Evolutionary conservation across 2,888 invertebrate species (phyloP), one percentile per base, ranked within the genome.

Genomic region (Xanthia icteritia): DNA sequence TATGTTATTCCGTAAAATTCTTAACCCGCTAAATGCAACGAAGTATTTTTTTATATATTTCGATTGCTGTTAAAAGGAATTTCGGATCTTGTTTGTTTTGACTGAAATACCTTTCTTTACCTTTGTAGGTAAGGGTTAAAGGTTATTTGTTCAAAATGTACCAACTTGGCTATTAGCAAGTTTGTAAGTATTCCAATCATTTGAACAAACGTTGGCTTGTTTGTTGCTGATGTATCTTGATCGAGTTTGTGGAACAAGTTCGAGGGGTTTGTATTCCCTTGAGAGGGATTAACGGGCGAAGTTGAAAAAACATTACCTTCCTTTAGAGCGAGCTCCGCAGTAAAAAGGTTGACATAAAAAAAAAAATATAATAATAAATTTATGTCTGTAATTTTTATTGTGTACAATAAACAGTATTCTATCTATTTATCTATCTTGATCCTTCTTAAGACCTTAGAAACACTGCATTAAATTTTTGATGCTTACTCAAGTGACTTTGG

Each of bases 151-250:
- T 17, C 15, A 17, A 63, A 75, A 65, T 58, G n/a, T 13, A 27
- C 2, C 8, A 76, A 83, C 58, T 74, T 74, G 2, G 51, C 61
- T 31, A 84, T 75, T 74, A 74, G 42, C 11, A 42, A 42, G 61
- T 86, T 84, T 8, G 42, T 42, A 75, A 85, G 81, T 66, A 84
- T 86, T 86, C 58, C 63, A 86, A 76, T 80, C 2, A 83, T 77
- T 83, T 77, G 54, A 27, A 60, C 77, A 77, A 83, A 79, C 71
- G 54, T 83, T 71, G 61, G 42, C 27, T 75, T 48, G 48, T 70
- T 70, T 66, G 42, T 51, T 23, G 1, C 8, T 66, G 31, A 42
- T 64, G 67, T 45, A 58, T 67, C 23, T 17, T 58, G n/a, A 56
- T 67, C 42, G n/a, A 63, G 17, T 69, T 71, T 71, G 56, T 64